These are phyloP conservation scores for Pelusios castaneus DNA, from an alignment of 2,113 vertebrate species.

Conservation along the genomic window DNA sequence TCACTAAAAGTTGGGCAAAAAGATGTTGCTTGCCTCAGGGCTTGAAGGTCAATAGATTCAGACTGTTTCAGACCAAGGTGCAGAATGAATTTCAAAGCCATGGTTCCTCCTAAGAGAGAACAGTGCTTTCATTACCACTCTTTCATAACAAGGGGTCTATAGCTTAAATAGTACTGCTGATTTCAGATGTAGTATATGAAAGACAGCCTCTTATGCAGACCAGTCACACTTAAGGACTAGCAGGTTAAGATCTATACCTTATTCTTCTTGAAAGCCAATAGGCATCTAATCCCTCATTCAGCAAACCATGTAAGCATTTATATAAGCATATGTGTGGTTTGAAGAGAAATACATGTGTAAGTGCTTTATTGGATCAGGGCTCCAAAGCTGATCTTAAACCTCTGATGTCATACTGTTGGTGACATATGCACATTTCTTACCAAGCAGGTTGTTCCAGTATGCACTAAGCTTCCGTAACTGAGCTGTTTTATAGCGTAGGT, in stretches of 20 bases:
- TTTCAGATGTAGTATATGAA: fast-evolving
- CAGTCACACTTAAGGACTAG: neutral
- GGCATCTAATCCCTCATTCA: neutral
- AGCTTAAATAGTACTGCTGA: neutral
- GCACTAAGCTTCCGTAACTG: fast-evolving
- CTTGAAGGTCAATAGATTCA: neutral
- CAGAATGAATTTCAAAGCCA: neutral
- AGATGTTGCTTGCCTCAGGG: neutral
- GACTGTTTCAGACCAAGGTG: neutral
- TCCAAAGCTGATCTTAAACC: neutral
- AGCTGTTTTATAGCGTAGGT: neutral
- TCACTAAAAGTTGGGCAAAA: neutral
- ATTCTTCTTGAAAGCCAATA: neutral
- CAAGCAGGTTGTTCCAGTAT: fast-evolving
- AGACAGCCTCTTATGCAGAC: neutral
- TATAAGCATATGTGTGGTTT: fast-evolving
- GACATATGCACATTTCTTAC: fast-evolving
- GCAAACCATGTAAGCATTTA: fast-evolving
- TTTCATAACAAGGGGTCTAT: neutral
- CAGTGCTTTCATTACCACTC: neutral
- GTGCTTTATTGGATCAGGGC: neutral
- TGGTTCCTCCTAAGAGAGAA: neutral
- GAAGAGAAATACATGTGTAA: neutral
- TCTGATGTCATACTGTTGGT: neutral
- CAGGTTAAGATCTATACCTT: neutral